Evolutionary conservation across 2,113 vertebrate genomes (phyloP).

Genomic region (Boulengeromyrus knoepffleri): DNA sequence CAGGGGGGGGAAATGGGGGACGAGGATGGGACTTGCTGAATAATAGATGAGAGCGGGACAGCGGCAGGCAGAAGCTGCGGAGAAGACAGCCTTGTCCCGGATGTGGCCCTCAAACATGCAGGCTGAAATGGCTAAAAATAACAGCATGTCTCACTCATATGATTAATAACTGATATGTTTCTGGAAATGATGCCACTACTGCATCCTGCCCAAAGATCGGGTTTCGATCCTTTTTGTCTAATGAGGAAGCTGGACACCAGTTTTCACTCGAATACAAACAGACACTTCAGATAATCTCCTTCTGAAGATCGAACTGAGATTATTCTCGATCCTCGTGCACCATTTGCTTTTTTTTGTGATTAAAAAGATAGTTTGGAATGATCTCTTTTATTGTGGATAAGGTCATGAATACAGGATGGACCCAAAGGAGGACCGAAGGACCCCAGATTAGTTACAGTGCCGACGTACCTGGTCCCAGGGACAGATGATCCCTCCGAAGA

Average conservation of each 20-base stretch:
- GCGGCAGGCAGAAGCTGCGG: background rate
- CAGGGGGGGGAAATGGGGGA: background rate
- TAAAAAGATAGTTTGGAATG: background rate
- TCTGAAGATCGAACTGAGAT: background rate
- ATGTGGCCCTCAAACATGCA: background rate
- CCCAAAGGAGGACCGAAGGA: background rate
- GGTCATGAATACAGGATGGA: background rate
- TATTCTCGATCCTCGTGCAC: background rate
- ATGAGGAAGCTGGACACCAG: background rate
- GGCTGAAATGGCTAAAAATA: background rate
- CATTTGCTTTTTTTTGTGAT: background rate
- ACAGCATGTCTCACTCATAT: background rate
- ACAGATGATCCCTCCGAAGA: constrained; percentile 86
- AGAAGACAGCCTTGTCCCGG: background rate
- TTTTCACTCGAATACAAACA: background rate
- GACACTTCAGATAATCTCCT: background rate
- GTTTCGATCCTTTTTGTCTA: background rate
- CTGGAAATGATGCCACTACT: background rate
- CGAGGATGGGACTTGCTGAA: background rate
- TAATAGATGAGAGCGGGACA: background rate
- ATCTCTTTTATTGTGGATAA: background rate
- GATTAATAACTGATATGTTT: background rate
- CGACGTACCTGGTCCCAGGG: constrained; percentile 91
- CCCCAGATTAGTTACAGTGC: background rate
- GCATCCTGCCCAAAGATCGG: background rate